A percentile compares a stretch with the other conserved stretches of the same genome.
phyloP scores from a whole-genome alignment of 2,797 vertebrate genomes.

The Natrix natrix region DNA sequence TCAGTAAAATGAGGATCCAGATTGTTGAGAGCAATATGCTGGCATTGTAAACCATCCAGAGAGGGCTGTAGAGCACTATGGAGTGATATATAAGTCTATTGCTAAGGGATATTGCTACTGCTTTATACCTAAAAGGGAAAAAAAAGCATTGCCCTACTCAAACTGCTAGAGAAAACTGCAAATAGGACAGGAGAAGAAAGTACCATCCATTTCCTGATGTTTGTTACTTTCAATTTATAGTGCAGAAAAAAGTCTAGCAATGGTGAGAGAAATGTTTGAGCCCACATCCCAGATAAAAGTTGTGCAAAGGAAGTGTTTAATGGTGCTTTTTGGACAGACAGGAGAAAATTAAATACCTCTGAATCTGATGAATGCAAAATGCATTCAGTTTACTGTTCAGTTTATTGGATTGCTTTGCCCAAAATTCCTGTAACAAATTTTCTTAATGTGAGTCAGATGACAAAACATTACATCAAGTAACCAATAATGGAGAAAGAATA shows the following conservation, averaged over 20 bases:
- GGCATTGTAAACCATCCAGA: background rate
- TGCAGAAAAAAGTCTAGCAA: background rate
- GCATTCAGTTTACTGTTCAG: conserved; percentile 70
- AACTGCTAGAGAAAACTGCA: background rate
- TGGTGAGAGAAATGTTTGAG: background rate
- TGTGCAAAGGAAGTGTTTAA: background rate
- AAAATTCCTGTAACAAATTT: conserved; percentile 75
- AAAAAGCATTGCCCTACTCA: background rate
- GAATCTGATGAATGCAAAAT: conserved; percentile 76
- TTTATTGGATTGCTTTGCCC: conserved; percentile 72
- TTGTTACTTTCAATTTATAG: background rate
- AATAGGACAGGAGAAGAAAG: background rate
- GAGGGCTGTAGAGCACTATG: background rate
- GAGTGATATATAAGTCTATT: background rate
- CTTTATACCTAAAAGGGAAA: background rate
- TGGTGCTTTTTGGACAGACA: background rate
- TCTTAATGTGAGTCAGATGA: background rate
- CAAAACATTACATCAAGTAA: background rate
- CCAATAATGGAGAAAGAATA: background rate
- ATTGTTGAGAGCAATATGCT: background rate
- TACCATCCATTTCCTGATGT: background rate
- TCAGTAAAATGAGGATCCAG: background rate
- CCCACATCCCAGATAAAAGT: background rate
- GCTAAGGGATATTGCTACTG: background rate
- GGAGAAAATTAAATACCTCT: conserved; percentile 69